phyloP scores from a whole-genome alignment of 2,797 vertebrate genomes.

The Falco peregrinus region DNA sequence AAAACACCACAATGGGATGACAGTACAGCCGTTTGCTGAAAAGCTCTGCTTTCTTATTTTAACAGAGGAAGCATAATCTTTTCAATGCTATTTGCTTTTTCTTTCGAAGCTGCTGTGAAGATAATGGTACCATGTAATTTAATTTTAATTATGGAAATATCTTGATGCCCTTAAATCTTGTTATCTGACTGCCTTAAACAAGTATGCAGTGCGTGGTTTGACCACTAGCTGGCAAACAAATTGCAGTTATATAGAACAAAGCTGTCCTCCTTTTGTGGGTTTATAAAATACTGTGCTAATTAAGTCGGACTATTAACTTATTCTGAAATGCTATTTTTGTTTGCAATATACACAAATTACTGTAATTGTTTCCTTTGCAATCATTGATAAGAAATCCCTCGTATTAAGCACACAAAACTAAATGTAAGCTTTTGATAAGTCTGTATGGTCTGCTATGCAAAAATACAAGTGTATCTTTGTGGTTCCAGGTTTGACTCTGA shows the following conservation, averaged over 20 bases:
- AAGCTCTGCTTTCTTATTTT: constrained; percentile 1
- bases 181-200: constrained; percentile 45
- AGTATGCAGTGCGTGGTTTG: constrained; percentile 54
- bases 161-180: constrained; percentile 69
- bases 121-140: constrained; percentile 70
- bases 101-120: constrained; percentile 46
- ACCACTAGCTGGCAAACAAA: constrained; percentile 75
- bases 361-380: constrained; percentile 65
- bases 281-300: constrained; percentile 48
- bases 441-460: background rate
- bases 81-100: constrained; percentile 44
- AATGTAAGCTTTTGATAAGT: background rate
- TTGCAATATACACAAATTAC: constrained; percentile 56
- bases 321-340: constrained; percentile 61
- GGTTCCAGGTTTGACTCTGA: constrained; percentile 92
- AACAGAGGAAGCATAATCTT: constrained; percentile 31
- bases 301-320: constrained; percentile 53
- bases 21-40: constrained; percentile 24
- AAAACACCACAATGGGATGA: background rate
- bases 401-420: background rate
- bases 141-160: constrained; percentile 64
- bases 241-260: constrained; percentile 64
- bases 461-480: background rate
- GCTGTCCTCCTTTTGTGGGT: constrained; percentile 55
- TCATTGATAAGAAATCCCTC: constrained; percentile 55